These are phyloP conservation scores for Malacoraja senta DNA, from an alignment of 2,797 vertebrate species.

Conservation along the genomic window DNA sequence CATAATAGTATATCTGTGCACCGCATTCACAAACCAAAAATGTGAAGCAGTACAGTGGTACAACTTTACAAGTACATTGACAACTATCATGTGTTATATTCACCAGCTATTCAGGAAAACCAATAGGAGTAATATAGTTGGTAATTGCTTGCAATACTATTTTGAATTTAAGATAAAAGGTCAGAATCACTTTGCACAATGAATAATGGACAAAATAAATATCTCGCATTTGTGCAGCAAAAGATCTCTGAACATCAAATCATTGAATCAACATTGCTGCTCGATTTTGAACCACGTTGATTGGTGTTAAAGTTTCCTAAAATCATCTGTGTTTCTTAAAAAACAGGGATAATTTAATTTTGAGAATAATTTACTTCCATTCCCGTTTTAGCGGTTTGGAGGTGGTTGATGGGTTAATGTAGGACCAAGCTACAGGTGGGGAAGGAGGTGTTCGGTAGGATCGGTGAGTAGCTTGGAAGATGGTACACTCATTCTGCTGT, in stretches of 20 bases:
- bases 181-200: not conserved
- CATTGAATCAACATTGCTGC: not conserved
- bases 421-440: too few relatives aligned
- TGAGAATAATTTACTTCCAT: too few relatives aligned
- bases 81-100: not conserved
- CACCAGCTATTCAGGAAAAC: not conserved
- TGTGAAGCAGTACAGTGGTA: not conserved
- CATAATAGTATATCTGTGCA: not conserved
- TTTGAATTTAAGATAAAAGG: not conserved
- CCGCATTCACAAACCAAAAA: not conserved
- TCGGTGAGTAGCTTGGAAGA: too few relatives aligned
- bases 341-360: too few relatives aligned
- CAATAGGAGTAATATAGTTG: not conserved
- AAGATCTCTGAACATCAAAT: not conserved
- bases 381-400: too few relatives aligned
- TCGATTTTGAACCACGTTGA: not conserved
- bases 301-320: not conserved
- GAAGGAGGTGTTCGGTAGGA: too few relatives aligned
- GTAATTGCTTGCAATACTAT: not conserved
- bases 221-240: not conserved
- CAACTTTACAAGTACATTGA: not conserved
- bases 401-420: too few relatives aligned
- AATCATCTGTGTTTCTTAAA: not conserved
- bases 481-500: too few relatives aligned
- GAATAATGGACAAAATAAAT: not conserved